Conservation (phyloP, 2,113 vertebrate species). For the Chionomys nivalis region DNA sequence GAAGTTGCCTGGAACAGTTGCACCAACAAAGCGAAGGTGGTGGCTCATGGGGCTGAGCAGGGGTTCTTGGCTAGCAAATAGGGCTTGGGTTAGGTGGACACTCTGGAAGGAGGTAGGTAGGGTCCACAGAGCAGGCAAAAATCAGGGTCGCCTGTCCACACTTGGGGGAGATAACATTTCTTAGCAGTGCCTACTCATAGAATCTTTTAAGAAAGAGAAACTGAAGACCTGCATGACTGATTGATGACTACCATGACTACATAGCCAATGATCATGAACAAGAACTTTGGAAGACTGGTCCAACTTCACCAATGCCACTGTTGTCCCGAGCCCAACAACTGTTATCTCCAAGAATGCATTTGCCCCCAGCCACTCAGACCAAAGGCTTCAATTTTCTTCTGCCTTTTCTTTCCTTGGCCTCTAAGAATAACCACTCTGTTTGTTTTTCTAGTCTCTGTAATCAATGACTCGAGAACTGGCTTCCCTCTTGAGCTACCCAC, state of each 20-base stretch:
- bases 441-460: background rate
- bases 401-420: background rate
- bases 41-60: background rate
- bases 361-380: background rate
- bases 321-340: background rate
- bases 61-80: background rate
- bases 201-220: background rate
- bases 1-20: background rate
- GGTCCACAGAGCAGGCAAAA: background rate
- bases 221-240: background rate
- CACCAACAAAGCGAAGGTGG: background rate
- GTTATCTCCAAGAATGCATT: background rate
- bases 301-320: background rate
- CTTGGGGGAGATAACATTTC: too few species aligned
- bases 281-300: background rate
- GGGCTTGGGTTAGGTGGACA: background rate
- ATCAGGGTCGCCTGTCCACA: background rate
- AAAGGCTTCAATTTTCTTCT: background rate
- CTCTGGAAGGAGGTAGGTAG: background rate
- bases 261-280: rapidly evolving
- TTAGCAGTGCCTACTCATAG: background rate
- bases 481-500: background rate
- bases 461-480: background rate
- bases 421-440: background rate
- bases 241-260: too few species aligned